Evolutionary conservation across 2,113 vertebrate genomes (phyloP), one percentile per base, ranked within the genome.

Genomic region (Solenodon paradoxus): DNA sequence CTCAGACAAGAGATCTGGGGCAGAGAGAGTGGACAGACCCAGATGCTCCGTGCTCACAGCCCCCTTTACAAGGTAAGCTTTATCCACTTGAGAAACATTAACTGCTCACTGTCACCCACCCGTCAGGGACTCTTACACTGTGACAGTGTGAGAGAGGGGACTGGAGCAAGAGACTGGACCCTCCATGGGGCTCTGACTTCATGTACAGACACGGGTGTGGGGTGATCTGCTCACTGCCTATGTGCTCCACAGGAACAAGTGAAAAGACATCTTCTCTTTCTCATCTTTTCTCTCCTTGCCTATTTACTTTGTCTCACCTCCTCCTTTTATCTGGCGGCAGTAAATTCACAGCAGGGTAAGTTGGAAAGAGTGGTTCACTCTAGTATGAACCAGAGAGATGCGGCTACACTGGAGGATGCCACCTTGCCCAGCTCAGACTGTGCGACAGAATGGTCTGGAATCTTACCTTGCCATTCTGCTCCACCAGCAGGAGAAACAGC

Each of bases 1-100:
- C 40, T 90, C 16, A 7, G 3, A 40, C 38, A 24, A 40, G 64
- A 89, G 79, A n/a, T 59, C 30, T 38, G 51, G 47, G 38, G 4
- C 64, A 3, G 3, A 40, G 28, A 68, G 3, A 19, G 15, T 38
- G 9, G 47, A 72, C 63, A 86, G 35, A 61, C 13, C 6, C 49
- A 32, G 45, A 68, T 71, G 35, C 19, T 63, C 2, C 13, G 42
- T 42, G 35, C 17, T 69, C 42, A 61, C 7, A 51, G 61, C 40
- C 22, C 40, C 22, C 26, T 82, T 92, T 82, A 40, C 35, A 75
- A 61, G 30, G 35, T n/a, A 88, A 83, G 55, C 45, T 45, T 55
- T 63, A 63, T 40, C 42, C 53, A 69, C 13, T 61, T 38, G 77
- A 69, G 79, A 28, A 94, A 84, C 42, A 53, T 71, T 64, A 64